phyloP scores from a whole-genome alignment of 2,888 invertebrate genomes.

The Eledone cirrhosa region DNA sequence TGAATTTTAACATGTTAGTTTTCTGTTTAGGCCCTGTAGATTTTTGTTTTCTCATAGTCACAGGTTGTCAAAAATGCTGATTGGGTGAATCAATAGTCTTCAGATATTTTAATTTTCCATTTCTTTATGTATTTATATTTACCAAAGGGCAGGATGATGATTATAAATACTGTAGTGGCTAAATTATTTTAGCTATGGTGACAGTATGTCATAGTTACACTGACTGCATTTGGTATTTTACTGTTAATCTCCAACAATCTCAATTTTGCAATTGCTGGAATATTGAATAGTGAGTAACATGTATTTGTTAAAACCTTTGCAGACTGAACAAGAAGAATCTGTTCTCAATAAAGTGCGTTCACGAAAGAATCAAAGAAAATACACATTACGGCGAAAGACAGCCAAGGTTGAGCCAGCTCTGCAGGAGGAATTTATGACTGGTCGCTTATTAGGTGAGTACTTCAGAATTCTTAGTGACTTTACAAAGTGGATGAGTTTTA shows the following conservation, averaged over 20 bases:
- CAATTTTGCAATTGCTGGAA: too few species aligned
- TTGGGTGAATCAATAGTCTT: too few species aligned
- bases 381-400: conserved; percentile 86
- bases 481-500: too few species aligned
- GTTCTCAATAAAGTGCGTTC: conserved; percentile 92
- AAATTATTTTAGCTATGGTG: conserved; percentile 10
- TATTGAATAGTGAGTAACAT: too few species aligned
- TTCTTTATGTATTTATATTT: too few species aligned
- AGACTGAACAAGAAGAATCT: conserved; percentile 85
- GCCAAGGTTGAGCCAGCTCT: conserved; percentile 93
- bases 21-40: too few species aligned
- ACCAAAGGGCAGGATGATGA: conserved; percentile 19
- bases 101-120: too few species aligned
- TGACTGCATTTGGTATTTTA: conserved; percentile 3
- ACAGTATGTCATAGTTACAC: conserved; percentile 28
- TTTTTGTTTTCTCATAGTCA: too few species aligned
- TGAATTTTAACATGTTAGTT: too few species aligned
- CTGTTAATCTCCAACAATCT: too few species aligned
- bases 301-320: conserved; percentile 41
- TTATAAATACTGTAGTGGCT: background rate
- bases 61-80: too few species aligned
- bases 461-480: too few species aligned
- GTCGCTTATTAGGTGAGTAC: conserved; percentile 86
- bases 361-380: conserved; percentile 91
- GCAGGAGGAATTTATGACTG: conserved; percentile 97